phyloP scores from a whole-genome alignment of 2,797 vertebrate genomes.

The Arnoldichthys spilopterus region DNA sequence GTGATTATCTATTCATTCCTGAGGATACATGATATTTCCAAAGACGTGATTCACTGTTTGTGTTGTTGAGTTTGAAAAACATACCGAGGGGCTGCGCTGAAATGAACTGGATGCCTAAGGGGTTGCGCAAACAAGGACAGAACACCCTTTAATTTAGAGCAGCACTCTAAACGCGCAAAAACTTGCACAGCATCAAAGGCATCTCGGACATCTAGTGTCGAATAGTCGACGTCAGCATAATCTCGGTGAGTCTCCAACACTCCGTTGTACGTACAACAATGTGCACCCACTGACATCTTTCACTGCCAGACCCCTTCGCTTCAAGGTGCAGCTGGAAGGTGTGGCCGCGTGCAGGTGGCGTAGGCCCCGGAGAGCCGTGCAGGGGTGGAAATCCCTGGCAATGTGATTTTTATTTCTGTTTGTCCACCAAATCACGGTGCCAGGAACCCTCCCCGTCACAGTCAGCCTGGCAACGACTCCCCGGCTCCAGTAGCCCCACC shows the following conservation, averaged over 20 bases:
- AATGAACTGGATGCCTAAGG: constrained; percentile 50
- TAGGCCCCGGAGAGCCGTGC: constrained; percentile 69
- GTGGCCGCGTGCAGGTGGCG: neutral
- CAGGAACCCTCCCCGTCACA: constrained; percentile 86
- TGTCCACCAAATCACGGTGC: constrained; percentile 87
- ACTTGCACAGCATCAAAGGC: constrained; percentile 24
- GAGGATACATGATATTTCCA: constrained; percentile 58
- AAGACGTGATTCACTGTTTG: constrained; percentile 39
- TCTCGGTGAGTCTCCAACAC: neutral
- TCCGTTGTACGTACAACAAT: neutral
- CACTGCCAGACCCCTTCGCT: neutral
- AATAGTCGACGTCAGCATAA: neutral
- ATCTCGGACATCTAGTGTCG: neutral
- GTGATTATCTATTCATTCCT: constrained; percentile 48
- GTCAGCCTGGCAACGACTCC: constrained; percentile 64
- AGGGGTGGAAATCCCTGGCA: constrained; percentile 89
- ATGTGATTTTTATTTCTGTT: constrained; percentile 86
- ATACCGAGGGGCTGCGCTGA: constrained; percentile 37
- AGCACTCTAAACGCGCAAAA: neutral
- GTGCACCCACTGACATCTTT: constrained; percentile 10
- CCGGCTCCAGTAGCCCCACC: constrained; percentile 37
- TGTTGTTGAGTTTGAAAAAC: constrained; percentile 45
- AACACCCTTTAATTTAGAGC: constrained; percentile 9
- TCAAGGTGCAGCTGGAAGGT: neutral
- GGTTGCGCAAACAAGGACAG: constrained; percentile 8